Percentiles rank a stretch among this genome's conserved stretches.
Conservation (phyloP, 2,113 vertebrate genomes). For the Acrocephalus arundinaceus region DNA sequence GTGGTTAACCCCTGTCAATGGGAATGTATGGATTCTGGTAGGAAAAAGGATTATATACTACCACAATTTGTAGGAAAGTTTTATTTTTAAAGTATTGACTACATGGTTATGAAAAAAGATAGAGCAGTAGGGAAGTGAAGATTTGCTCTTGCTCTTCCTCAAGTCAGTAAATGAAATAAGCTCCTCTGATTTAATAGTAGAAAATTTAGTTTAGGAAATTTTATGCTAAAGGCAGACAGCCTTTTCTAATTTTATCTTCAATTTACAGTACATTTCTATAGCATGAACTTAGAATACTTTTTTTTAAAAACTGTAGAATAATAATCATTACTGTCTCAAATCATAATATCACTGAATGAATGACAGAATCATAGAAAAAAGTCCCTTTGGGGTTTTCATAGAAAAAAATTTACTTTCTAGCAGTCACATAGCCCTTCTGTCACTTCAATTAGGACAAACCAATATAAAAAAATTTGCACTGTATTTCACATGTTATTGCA, state of each 20-base stretch:
- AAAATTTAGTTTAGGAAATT: background rate
- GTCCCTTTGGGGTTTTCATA: background rate
- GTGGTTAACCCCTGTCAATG: slow-evolving; percentile 46
- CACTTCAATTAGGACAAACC: background rate
- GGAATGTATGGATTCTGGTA: slow-evolving; percentile 37
- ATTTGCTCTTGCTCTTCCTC: background rate
- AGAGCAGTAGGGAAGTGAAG: background rate
- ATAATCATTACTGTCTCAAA: background rate
- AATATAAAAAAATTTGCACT: background rate
- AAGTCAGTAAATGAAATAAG: background rate
- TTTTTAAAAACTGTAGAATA: background rate
- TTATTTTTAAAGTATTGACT: slow-evolving; percentile 50
- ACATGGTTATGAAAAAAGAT: background rate
- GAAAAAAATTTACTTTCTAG: background rate
- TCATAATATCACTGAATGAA: background rate
- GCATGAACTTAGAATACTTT: background rate
- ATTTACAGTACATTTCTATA: background rate
- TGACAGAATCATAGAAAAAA: background rate
- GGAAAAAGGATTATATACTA: slow-evolving; percentile 1
- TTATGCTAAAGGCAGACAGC: background rate
- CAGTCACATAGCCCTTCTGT: background rate
- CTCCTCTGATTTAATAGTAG: background rate
- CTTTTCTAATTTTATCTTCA: background rate
- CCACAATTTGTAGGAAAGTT: slow-evolving; percentile 21
- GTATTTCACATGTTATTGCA: background rate